Conservation (phyloP, 2,797 vertebrate genomes). For the Gallinago solitaria region DNA sequence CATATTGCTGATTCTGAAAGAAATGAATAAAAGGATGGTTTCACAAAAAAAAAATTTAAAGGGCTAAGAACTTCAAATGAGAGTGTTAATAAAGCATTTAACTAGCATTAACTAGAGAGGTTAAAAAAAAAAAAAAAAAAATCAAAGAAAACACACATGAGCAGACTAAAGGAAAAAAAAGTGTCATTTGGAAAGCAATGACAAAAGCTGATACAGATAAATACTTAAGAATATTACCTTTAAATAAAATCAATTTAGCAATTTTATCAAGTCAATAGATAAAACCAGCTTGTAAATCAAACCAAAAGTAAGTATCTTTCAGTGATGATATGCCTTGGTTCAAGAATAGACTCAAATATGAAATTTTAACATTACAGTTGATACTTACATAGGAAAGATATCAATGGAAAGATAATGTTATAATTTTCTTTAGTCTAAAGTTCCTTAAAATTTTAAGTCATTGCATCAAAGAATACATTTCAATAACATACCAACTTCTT, state of each 20-base stretch:
- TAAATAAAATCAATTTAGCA: background rate
- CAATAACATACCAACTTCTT: constrained; percentile 91
- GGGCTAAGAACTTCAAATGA: background rate
- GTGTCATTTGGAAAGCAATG: background rate
- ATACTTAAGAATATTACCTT: background rate
- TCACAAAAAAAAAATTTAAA: background rate
- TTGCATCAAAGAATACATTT: background rate
- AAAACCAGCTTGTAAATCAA: background rate
- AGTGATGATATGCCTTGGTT: background rate
- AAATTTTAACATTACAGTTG: background rate
- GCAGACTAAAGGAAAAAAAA: background rate
- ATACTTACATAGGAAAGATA: background rate
- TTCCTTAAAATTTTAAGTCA: background rate
- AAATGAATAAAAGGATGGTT: background rate
- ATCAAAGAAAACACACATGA: background rate
- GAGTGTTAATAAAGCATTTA: background rate
- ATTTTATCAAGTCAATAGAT: background rate
- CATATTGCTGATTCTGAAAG: background rate
- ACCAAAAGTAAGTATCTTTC: background rate
- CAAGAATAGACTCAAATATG: background rate
- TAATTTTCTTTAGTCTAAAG: background rate
- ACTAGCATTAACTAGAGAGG: background rate
- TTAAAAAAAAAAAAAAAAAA: too few relatives aligned
- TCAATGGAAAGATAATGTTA: background rate
- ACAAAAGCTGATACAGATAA: background rate